Base-by-base conservation (phyloP, 2,113 vertebrate genomes). In the Nesogale talazaci region DNA sequence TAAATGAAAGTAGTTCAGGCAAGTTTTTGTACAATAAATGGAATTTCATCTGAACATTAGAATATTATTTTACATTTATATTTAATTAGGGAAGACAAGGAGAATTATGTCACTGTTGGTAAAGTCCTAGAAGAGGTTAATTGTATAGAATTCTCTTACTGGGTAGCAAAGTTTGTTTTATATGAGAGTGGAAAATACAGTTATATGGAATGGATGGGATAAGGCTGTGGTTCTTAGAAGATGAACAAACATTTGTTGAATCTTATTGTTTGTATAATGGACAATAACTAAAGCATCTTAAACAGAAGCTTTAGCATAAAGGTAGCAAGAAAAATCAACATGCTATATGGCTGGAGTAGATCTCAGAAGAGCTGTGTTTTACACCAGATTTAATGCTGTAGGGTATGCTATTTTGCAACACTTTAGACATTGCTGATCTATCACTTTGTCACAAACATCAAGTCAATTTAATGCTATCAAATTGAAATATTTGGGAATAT, bases 21-120 rank as follows among this genome's bases (percentile, higher is more conserved):
- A 86, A 67, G 23, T 15, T 65, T 63, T 77, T 94, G 25, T 78
- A 42, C 15, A 75, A 22, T 22, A 3, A 92, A 82, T 82, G 2
- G 5, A 4, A 67, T 52, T 31, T 72, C 77, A 86, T 1, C 2
- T 94, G 16, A n/a, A 77, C 10, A 16, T 91, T 82, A 5, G 85
- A 88, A 72, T 92, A 85, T 56, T 81, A 34, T 34, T n/a, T 19
- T 61, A 42, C 57, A 34, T 88, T 52, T 86, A 63, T 84, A 82
- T 65, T 9, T 59, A 6, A 6, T 2, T 4, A 0, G 15, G 67
- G 8, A 36, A 67, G 5, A 14, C 67, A 83, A 34, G 20, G 29
- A 86, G 31, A 23, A 89, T 4, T 1, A 22, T 61, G 59, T 61
- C 3, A 36, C 1, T 57, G 0, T 86, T 20, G 69, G 9, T 74